Evolutionary conservation across 2,797 vertebrate genomes (phyloP).

Genomic region (Fundulus diaphanus): DNA sequence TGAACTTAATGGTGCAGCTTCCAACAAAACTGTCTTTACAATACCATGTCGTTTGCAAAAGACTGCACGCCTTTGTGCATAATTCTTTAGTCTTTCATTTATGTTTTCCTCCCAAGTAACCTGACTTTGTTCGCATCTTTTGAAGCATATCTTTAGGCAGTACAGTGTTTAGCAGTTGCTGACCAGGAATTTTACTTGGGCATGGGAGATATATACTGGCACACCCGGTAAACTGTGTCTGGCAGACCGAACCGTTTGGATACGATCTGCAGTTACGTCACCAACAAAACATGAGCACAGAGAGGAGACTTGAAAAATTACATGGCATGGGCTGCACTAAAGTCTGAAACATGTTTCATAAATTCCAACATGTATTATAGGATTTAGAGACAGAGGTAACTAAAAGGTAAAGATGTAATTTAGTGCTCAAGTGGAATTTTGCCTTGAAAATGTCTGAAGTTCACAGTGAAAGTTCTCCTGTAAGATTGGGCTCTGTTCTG

Average conservation of each 20-base stretch:
- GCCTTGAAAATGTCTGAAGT: constrained; percentile 1
- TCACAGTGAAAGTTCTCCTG: background rate
- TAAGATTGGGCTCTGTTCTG: background rate
- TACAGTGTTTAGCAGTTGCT: background rate
- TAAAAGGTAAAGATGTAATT: background rate
- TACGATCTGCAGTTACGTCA: background rate
- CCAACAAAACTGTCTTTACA: too few species aligned
- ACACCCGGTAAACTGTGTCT: background rate
- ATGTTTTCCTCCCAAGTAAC: background rate
- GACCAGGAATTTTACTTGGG: background rate
- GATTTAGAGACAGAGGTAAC: background rate
- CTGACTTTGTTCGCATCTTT: background rate
- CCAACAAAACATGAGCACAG: background rate
- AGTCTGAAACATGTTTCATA: background rate
- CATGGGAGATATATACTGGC: background rate
- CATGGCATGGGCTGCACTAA: background rate
- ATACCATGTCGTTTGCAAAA: background rate
- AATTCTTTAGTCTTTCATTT: background rate
- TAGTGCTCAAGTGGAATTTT: background rate
- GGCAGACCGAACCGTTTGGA: background rate
- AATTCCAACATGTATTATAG: background rate
- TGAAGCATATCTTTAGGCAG: background rate
- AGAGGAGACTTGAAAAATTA: background rate
- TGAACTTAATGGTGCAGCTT: background rate
- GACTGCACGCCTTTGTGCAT: background rate